These are phyloP conservation scores for Branchipolynoe longqiensis DNA, from an alignment of 2,888 invertebrate species.

Conservation along the genomic window DNA sequence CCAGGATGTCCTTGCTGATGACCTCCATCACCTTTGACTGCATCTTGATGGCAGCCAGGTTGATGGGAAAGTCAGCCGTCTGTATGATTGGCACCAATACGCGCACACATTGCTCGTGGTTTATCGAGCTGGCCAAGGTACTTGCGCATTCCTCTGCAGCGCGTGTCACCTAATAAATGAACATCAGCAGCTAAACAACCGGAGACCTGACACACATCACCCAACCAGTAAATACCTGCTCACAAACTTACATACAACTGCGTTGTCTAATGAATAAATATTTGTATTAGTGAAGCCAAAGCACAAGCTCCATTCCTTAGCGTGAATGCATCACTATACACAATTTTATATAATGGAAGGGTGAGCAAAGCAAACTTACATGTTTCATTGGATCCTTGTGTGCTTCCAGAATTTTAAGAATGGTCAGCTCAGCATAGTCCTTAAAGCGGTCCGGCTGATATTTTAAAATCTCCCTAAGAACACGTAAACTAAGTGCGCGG, in stretches of 20 bases:
- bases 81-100: constrained; percentile 90
- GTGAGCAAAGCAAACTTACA: constrained; percentile 79
- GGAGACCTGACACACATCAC: too few species aligned
- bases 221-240: too few species aligned
- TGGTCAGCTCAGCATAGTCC: constrained; percentile 94
- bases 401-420: constrained; percentile 93
- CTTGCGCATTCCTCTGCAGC: constrained; percentile 92
- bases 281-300: too few species aligned
- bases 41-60: constrained; percentile 96
- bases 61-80: constrained; percentile 92
- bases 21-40: constrained; percentile 75
- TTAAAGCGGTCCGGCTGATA: constrained; percentile 90
- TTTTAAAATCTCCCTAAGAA: constrained; percentile 92
- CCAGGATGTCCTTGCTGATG: constrained; percentile 54
- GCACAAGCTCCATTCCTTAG: too few species aligned
- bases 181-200: too few species aligned
- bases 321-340: too few species aligned
- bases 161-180: constrained; percentile 89
- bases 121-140: constrained; percentile 90
- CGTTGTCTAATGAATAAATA: too few species aligned
- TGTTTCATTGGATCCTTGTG: constrained; percentile 86
- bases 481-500: constrained; percentile 87
- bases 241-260: too few species aligned
- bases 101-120: constrained; percentile 89
- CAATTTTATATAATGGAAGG: too few species aligned